A percentile compares a stretch with the other conserved stretches of the same genome.
These are phyloP conservation scores for Cotesia chilonis DNA, from an alignment of 1,140 invertebrate species.

Conservation along the genomic window DNA sequence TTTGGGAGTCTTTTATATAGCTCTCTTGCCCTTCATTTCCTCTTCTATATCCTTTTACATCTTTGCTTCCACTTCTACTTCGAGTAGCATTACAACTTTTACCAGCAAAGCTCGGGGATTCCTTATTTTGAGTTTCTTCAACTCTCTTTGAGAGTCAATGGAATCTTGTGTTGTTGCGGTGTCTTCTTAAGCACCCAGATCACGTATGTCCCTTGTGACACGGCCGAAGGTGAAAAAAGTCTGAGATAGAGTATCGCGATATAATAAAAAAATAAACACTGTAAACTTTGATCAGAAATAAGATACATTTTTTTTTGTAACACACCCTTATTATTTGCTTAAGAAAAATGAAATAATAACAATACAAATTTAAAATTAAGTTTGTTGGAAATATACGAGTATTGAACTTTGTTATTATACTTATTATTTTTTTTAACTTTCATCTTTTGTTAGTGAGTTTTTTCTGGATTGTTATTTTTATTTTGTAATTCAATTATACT, in stretches of 20 bases:
- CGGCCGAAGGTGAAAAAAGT: constrained; percentile 1
- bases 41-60: neutral
- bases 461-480: neutral
- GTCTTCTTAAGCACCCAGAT: constrained; percentile 21
- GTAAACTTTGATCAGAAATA: constrained; percentile 17
- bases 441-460: neutral
- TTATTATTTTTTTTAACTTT: neutral
- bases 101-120: too few species aligned
- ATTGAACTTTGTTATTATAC: too few species aligned
- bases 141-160: constrained; percentile 34
- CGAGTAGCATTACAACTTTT: too few species aligned
- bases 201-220: constrained; percentile 33
- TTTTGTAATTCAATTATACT: neutral
- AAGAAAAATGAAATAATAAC: too few species aligned
- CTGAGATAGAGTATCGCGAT: neutral
- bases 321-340: too few species aligned
- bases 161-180: constrained; percentile 14
- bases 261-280: neutral
- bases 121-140: neutral
- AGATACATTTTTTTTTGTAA: neutral
- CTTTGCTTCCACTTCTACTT: neutral
- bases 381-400: neutral
- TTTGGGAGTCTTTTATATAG: neutral
- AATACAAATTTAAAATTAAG: neutral
- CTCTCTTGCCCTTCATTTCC: constrained; percentile 12